These are phyloP conservation scores for Dipodomys merriami DNA, from an alignment of 2,113 vertebrate genomes.

Conservation along the genomic window DNA sequence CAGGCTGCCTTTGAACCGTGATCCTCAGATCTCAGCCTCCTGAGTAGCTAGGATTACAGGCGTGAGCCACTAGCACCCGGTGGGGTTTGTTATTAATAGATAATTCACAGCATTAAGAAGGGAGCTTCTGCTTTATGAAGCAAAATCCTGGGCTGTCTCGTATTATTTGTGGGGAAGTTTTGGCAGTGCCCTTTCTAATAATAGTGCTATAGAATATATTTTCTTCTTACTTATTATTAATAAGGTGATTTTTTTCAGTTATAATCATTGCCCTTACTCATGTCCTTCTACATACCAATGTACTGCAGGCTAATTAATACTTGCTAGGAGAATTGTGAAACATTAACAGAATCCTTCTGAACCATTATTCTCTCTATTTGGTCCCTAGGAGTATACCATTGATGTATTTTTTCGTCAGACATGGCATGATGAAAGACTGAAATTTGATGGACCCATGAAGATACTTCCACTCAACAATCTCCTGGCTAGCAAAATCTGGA, in stretches of 20 bases:
- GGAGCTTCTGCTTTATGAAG: neutral
- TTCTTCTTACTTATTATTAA: neutral
- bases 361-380: constrained; percentile 29
- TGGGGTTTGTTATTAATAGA: neutral
- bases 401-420: constrained; percentile 99
- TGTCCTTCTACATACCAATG: neutral
- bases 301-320: neutral
- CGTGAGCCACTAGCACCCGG: too few species aligned
- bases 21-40: too few species aligned
- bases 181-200: neutral
- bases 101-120: neutral
- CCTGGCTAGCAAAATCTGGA: constrained; percentile 99
- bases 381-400: constrained; percentile 95
- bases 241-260: neutral
- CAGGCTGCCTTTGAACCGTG: too few species aligned
- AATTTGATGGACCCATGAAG: constrained; percentile 99
- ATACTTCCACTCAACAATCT: constrained; percentile 97
- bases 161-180: neutral
- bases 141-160: neutral
- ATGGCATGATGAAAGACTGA: constrained; percentile 97
- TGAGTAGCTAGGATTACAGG: too few species aligned
- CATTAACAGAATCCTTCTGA: neutral
- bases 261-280: neutral
- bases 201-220: neutral
- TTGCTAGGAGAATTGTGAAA: neutral